Percentiles rank a stretch among this genome's conserved stretches.
Conservation (phyloP, 2,797 vertebrate genomes). For the Pempheris klunzingeri region DNA sequence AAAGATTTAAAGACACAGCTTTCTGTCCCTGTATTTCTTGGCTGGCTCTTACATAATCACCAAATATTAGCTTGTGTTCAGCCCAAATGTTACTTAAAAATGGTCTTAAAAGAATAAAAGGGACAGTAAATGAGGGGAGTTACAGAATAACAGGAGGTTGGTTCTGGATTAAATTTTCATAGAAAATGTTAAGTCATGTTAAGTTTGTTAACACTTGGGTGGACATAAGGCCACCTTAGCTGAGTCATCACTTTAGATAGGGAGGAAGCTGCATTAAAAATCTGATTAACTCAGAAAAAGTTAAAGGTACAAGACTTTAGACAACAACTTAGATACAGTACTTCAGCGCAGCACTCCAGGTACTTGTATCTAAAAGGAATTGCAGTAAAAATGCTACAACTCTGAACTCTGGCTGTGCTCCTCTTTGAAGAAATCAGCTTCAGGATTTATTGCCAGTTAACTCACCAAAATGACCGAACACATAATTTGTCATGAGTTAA, state of each 20-base stretch:
- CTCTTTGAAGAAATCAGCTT: not conserved
- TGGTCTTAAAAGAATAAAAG: not conserved
- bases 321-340: not conserved
- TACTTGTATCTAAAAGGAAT: not conserved
- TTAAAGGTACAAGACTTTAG: not conserved
- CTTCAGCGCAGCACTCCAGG: not conserved
- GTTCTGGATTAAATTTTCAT: not conserved
- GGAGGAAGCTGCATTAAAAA: not conserved
- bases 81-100: not conserved
- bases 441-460: slow-evolving; percentile 21
- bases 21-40: slow-evolving; percentile 23
- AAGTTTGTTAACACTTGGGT: slow-evolving; percentile 8
- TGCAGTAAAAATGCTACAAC: slow-evolving; percentile 6
- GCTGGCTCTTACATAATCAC: slow-evolving; percentile 20
- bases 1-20: slow-evolving; percentile 28
- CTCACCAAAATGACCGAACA: slow-evolving; percentile 37
- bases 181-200: not conserved
- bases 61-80: slow-evolving; percentile 16
- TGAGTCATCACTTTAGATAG: slow-evolving; percentile 2
- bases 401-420: slow-evolving; percentile 7
- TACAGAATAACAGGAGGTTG: not conserved
- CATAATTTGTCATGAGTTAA: slow-evolving; percentile 20
- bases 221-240: not conserved
- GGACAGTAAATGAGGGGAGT: not conserved
- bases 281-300: not conserved